Percentiles rank a stretch among this genome's conserved stretches.
Evolutionary conservation across 2,888 invertebrate genomes (phyloP).

Genomic region (Euphydryas editha): DNA sequence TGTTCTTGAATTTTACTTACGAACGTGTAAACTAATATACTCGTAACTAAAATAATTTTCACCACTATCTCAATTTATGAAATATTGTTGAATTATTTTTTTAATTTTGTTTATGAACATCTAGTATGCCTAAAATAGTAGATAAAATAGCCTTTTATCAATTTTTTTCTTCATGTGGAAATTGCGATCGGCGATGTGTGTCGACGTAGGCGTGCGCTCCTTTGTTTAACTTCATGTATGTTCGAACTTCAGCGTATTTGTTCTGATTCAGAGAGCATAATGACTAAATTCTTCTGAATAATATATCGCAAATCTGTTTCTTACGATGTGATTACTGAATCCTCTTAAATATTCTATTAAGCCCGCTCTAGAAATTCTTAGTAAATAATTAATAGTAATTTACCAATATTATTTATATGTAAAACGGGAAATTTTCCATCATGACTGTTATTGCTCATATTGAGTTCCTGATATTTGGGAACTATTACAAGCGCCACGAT

Average conservation of each 20-base stretch:
- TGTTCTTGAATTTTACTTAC: too few species aligned
- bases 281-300: slow-evolving; percentile 12
- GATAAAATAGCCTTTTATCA: slow-evolving; percentile 1
- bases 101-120: too few species aligned
- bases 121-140: background rate
- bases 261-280: slow-evolving; percentile 25
- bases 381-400: background rate
- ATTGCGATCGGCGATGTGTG: slow-evolving; percentile 28
- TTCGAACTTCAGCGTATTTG: slow-evolving; percentile 34
- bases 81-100: too few species aligned
- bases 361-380: background rate
- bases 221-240: slow-evolving; percentile 48
- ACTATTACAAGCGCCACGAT: too few species aligned
- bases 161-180: slow-evolving; percentile 21
- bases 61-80: too few species aligned
- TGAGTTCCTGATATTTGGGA: too few species aligned
- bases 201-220: slow-evolving; percentile 42
- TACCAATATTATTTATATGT: too few species aligned
- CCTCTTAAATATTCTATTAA: background rate
- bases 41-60: too few species aligned
- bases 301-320: background rate
- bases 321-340: background rate
- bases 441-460: too few species aligned
- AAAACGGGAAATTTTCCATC: too few species aligned
- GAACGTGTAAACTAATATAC: too few species aligned